Percentiles rank a stretch among this genome's conserved stretches.
These are phyloP conservation scores for Pithys albifrons DNA, from an alignment of 2,113 vertebrate species.

Conservation along the genomic window DNA sequence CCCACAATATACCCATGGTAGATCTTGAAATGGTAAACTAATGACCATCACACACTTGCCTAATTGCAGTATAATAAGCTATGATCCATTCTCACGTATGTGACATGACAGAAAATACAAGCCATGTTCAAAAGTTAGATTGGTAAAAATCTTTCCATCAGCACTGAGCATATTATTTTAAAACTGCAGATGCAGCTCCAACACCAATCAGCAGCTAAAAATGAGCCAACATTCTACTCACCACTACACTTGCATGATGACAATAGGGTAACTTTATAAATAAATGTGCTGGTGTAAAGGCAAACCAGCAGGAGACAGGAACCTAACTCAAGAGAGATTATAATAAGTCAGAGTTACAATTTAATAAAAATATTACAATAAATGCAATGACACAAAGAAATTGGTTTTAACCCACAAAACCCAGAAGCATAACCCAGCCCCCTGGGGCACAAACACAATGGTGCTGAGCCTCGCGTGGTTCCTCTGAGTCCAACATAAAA, in stretches of 20 bases:
- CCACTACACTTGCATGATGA: not conserved
- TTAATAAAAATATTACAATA: too few species aligned
- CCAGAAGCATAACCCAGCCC: too few species aligned
- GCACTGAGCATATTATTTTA: not conserved
- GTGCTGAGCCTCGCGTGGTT: too few species aligned
- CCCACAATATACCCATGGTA: constrained; percentile 1
- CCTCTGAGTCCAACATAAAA: too few species aligned
- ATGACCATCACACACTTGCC: constrained; percentile 37
- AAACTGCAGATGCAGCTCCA: constrained; percentile 8
- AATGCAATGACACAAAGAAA: too few species aligned
- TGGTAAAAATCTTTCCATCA: not conserved
- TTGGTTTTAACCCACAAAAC: too few species aligned
- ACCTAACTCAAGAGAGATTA: too few species aligned
- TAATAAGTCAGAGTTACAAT: too few species aligned
- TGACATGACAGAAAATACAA: constrained; percentile 50
- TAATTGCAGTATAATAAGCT: constrained; percentile 5
- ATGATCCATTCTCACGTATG: constrained; percentile 43
- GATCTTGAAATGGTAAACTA: constrained; percentile 43
- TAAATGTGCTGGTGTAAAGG: not conserved
- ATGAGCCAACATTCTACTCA: not conserved
- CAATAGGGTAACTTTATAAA: not conserved
- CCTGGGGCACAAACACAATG: too few species aligned
- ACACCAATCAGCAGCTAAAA: constrained; percentile 43
- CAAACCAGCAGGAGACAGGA: too few species aligned
- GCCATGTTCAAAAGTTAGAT: constrained; percentile 9